Evolutionary conservation across 2,113 vertebrate species (phyloP).

Genomic region (Hyperopisus bebe): DNA sequence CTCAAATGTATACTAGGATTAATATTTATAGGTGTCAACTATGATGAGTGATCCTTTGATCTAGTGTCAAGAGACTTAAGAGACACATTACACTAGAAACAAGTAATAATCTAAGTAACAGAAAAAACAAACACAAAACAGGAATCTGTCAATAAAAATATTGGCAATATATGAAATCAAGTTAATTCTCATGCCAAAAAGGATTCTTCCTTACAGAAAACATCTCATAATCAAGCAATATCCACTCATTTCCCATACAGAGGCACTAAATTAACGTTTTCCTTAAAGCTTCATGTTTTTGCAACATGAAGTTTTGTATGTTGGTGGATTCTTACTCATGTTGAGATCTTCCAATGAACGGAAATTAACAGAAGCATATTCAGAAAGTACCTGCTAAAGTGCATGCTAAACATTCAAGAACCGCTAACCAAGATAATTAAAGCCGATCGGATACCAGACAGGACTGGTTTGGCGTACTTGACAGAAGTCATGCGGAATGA

Average conservation of each 20-base stretch:
- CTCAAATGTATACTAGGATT: background rate
- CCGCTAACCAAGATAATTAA: background rate
- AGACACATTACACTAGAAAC: background rate
- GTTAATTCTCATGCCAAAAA: background rate
- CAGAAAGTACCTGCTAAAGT: background rate
- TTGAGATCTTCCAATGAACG: background rate
- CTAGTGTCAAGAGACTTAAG: background rate
- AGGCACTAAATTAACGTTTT: background rate
- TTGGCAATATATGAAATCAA: background rate
- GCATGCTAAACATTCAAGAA: background rate
- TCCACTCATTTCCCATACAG: background rate
- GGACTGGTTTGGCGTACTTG: background rate
- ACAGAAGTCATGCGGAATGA: slow-evolving; percentile 18
- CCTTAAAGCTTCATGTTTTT: background rate
- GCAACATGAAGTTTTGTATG: background rate
- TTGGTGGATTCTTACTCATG: background rate
- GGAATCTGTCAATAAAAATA: background rate
- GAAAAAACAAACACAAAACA: background rate
- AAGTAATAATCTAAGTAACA: background rate
- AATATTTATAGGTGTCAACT: background rate
- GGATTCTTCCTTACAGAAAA: background rate
- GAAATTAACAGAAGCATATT: background rate
- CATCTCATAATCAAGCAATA: background rate
- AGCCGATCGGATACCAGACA: background rate
- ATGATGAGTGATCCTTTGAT: background rate